Evolutionary conservation across 2,797 vertebrate genomes (phyloP).

Genomic region (Coregonus suidteri): DNA sequence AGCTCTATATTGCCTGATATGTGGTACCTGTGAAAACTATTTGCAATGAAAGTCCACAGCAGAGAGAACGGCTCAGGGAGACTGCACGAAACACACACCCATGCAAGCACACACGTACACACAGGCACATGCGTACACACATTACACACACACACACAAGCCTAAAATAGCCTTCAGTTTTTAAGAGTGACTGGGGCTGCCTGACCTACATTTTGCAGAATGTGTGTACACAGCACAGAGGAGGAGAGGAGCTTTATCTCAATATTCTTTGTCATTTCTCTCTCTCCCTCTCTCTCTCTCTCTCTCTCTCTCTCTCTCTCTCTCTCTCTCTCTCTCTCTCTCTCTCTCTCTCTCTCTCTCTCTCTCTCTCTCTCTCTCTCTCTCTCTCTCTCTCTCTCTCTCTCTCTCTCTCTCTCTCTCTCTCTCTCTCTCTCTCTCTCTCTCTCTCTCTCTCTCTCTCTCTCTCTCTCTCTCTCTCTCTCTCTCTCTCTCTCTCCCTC

Average conservation of each 20-base stretch:
- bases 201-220: conserved; percentile 77
- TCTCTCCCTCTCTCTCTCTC: conserved; percentile 12
- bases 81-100: conserved; percentile 2
- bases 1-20: conserved; percentile 26
- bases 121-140: conserved; percentile 3
- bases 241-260: conserved; percentile 61
- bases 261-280: conserved; percentile 28
- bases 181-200: conserved; percentile 68
- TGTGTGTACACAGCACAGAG: conserved; percentile 64
- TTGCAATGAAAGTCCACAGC: conserved; percentile 2
- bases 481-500: neutral
- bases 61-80: neutral
- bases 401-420: conserved; percentile 8
- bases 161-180: conserved; percentile 30
- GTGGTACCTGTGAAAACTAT: neutral
- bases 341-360: conserved; percentile 3
- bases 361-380: neutral
- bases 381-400: too few species aligned
- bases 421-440: conserved; percentile 29
- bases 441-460: too few species aligned
- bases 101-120: neutral
- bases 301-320: conserved; percentile 24
- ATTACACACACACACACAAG: conserved; percentile 5
- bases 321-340: too few species aligned
- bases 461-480: neutral